Conservation (phyloP, 2,797 vertebrate species). For the Enteromius thamalakanensis region DNA sequence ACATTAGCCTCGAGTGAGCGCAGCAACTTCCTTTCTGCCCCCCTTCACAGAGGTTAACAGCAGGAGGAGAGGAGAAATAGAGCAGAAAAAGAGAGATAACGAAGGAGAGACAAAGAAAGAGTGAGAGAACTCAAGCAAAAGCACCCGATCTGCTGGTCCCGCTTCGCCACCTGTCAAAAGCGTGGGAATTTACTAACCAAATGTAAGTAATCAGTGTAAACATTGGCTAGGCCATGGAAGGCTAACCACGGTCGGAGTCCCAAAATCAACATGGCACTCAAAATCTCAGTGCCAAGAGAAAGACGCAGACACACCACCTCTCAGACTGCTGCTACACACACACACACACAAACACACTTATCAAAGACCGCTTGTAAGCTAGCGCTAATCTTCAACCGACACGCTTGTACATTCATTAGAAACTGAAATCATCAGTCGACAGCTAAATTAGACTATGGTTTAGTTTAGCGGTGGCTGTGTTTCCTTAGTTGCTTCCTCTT, state of each 20-base stretch:
- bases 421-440: conserved; percentile 13
- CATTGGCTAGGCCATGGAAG: conserved; percentile 36
- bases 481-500: conserved; percentile 15
- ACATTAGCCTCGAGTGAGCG: background rate
- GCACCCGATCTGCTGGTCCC: conserved; percentile 12
- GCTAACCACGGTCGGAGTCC: conserved; percentile 49
- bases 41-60: background rate
- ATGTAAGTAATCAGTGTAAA: conserved; percentile 56
- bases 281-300: conserved; percentile 51
- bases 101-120: background rate
- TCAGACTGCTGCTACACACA: conserved; percentile 17
- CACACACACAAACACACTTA: conserved; percentile 1
- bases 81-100: conserved; percentile 25
- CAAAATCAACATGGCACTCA: conserved; percentile 60
- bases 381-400: conserved; percentile 8
- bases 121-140: conserved; percentile 21
- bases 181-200: conserved; percentile 60
- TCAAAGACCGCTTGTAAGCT: conserved; percentile 39
- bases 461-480: background rate
- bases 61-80: conserved; percentile 24
- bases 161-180: conserved; percentile 34
- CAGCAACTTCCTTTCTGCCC: background rate
- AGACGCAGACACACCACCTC: conserved; percentile 38
- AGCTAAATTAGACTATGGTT: conserved; percentile 20
- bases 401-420: conserved; percentile 12